Percentiles rank a stretch among this genome's conserved stretches.
These are phyloP conservation scores for Neotoxoptera formosana DNA, from an alignment of 1,140 invertebrate species.

Conservation along the genomic window DNA sequence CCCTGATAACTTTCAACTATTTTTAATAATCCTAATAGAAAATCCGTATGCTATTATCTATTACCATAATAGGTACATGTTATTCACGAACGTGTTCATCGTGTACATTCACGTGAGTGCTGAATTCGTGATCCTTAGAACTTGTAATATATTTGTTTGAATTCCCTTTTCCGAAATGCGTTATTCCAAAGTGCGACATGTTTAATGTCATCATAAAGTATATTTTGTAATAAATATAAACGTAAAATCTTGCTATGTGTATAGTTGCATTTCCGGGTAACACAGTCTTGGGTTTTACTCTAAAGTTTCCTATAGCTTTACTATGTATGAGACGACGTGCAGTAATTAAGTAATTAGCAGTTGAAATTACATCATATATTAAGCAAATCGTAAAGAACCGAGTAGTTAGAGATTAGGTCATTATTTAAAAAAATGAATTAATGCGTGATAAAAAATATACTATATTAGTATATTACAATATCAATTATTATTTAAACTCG, in stretches of 20 bases:
- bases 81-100: background rate
- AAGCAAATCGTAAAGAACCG: background rate
- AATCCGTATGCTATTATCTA: background rate
- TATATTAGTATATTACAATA: background rate
- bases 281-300: background rate
- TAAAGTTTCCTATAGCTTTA: background rate
- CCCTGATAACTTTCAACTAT: slow-evolving; percentile 8
- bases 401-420: background rate
- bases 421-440: background rate
- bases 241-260: background rate
- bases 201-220: background rate
- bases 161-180: background rate
- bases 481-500: background rate
- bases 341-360: background rate
- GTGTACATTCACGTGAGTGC: background rate
- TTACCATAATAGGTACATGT: background rate
- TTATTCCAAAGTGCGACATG: background rate
- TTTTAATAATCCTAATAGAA: background rate
- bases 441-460: too few species aligned
- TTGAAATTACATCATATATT: background rate
- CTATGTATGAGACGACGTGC: background rate
- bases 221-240: background rate
- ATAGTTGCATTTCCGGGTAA: background rate
- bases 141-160: background rate
- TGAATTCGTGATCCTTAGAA: background rate